These are phyloP conservation scores for Gavia stellata DNA, from an alignment of 2,113 vertebrate genomes.

Conservation along the genomic window DNA sequence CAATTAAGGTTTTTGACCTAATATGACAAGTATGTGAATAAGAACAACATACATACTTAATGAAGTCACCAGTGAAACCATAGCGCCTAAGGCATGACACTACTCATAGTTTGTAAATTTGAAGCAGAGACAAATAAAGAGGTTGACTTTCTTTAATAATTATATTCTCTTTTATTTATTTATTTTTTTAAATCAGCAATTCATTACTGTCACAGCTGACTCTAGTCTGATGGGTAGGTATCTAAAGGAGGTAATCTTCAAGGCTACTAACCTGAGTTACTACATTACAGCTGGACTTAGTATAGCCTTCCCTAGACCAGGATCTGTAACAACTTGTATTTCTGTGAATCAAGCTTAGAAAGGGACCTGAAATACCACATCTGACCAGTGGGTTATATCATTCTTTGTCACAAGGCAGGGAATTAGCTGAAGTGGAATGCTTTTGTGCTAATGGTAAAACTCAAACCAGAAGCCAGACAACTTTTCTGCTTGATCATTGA, in stretches of 20 bases:
- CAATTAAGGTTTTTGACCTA: not conserved
- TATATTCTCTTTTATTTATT: not conserved
- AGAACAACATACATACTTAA: not conserved
- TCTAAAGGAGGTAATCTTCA: not conserved
- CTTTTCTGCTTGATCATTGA: not conserved
- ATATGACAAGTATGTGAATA: not conserved
- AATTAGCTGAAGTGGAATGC: not conserved
- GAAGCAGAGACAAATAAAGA: not conserved
- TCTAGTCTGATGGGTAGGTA: not conserved
- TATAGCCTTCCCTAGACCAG: not conserved
- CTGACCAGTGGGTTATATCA: not conserved
- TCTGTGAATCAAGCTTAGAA: not conserved
- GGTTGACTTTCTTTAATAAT: not conserved
- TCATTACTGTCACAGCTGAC: not conserved
- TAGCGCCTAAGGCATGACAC: not conserved
- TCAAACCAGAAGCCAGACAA: not conserved
- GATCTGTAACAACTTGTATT: not conserved
- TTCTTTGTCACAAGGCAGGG: not conserved
- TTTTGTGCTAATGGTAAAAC: not conserved
- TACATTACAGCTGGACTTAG: not conserved
- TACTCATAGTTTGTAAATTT: not conserved
- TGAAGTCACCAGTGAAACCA: slow-evolving; percentile 2
- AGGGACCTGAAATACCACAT: not conserved
- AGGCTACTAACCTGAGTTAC: not conserved
- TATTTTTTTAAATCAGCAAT: not conserved